Base-by-base conservation (phyloP, 1,140 invertebrate genomes). In the Conus ventricosus region DNA sequence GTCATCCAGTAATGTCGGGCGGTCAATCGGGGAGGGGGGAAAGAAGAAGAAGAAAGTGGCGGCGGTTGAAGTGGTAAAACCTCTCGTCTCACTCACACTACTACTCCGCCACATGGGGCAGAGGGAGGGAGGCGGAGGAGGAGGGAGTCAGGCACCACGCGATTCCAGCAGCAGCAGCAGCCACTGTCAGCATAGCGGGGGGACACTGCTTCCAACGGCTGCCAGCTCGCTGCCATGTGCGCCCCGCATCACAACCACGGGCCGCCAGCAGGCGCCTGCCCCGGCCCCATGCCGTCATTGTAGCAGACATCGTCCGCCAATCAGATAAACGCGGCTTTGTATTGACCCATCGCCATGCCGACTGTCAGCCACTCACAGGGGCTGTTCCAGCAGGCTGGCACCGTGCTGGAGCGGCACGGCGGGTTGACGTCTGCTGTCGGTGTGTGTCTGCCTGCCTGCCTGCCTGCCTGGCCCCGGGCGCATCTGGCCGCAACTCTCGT, bases 321-420 rank as follows among this genome's bases (percentile, higher is more conserved):
- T 85, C 84, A 85, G 84, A 85, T 85, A 85, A 85, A 67, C 23
- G 84, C 84, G 63, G 84, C 84, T 85, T 85, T 85, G 57, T 85
- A 85, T 85, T 85, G 84, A 76, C 63, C 84, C 84, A 85, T 85
- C 51, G 84, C 84, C 67, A 85, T 85, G 84, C 84, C 84, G 75
- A 85, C 84, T 85, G 84, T 10, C 57, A 60, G 63, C 67, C 51
- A 71, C 39, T 55, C 53, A 83, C 53, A 83, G 76, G 53, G 39
- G 13, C 81, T 54, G 51, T 54, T 57, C 0, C 13, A 8, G 20
- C 57, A 60, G 57, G 8, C 57, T n/a, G 39, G 3, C 23, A n/a
- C 8, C 51, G 67, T 2, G 25, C 5, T n/a, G 11, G 25, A 67
- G 84, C 10, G 53, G 20, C 25, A 13, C 10, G n/a, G n/a, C n/a